Evolutionary conservation across 2,888 invertebrate genomes (phyloP), one percentile per base, ranked within the genome.

Genomic region (Trissoscelio sp.): DNA sequence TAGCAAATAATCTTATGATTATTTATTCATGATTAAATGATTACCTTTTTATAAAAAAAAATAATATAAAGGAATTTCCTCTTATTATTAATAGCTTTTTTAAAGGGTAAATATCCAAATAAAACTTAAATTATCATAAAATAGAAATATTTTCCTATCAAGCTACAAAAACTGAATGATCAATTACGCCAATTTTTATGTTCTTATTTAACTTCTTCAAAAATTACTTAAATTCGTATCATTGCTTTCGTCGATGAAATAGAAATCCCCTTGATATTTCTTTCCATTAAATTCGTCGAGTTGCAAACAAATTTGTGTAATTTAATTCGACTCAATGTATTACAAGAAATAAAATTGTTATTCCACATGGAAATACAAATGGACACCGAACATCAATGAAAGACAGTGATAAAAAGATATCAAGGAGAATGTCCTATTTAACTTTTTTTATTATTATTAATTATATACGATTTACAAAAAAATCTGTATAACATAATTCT

Each of bases 221-320:
- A 24, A 18, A 34, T 34, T 31, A 55, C 16, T 53, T 53, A 18
- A 53, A 53, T 28, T 53, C 9, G 4, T 28, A 28, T 28, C 12
- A 53, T 24, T 53, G 51, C 9, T n/a, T 1, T 53, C 7, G 14
- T 6, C 24, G 0, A 11, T 14, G 51, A 28, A 53, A 53, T 53
- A 53, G 48, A 53, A 53, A 53, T 53, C n/a, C 51, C 28, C 28
- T 28, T 28, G 51, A 55, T 34, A 55, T 34, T 55, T 55, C 55
- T 24, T n/a, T 34, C n/a, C 34, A 34, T 16, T 55, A 18, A 18
- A 55, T 34, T 9, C 34, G 2, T 34, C 18, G 34, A 55, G 34
- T 12, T 34, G 34, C n/a, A 14, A 55, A 18, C 55, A 55, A 55
- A 55, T 55, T 55, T 55, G 31, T 55, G 34, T 55, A 34, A 55